Base-by-base conservation (phyloP, 53 echinoderm and acorn worm species). In the Paracentrotus lividus region DNA sequence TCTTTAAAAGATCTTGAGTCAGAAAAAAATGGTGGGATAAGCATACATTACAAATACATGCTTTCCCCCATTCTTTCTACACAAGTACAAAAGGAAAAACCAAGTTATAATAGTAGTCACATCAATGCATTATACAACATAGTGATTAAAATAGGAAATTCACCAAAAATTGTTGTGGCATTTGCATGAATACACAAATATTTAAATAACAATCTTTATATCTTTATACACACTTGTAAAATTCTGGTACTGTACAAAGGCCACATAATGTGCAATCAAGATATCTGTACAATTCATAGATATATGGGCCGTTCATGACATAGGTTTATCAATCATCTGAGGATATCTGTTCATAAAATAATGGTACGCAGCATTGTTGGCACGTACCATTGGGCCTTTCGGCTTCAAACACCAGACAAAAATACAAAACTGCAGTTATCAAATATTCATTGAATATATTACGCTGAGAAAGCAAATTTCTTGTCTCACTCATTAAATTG, bases 181-280 rank as follows among this genome's bases (percentile, higher is more conserved):
- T 92, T 92, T 78, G 36, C 81, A 78, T 77, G 92, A 92, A 92
- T 92, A 92, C 92, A 92, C 92, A 92, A 91, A 47, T 55, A 59
- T 92, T 81, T 77, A 92, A 92, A 92, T 92, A 78, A 92, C 53
- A 32, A 55, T 78, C 42, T 78, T 92, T 40, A 81, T 81, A 81
- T 77, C 56, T 92, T 77, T 78, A 55, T 78, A 92, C 81, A 92
- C 66, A 89, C 72, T n/a, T 78, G 81, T 78, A 92, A 92, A 78
- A 56, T 92, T 53, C 49, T 89, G 20, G 81, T 92, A 92, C 92
- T 92, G 92, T 92, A 92, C 92, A 92, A 92, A 92, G 92, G 92
- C 92, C 92, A 78, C 81, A 54, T 44, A 72, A 68, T 90, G 36
- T 51, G 49, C 44, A 72, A 90, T 72, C 42, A 64, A n/a, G n/a